These are phyloP conservation scores for Cactoblastis cactorum DNA, from an alignment of 2,888 invertebrate species.

Conservation along the genomic window DNA sequence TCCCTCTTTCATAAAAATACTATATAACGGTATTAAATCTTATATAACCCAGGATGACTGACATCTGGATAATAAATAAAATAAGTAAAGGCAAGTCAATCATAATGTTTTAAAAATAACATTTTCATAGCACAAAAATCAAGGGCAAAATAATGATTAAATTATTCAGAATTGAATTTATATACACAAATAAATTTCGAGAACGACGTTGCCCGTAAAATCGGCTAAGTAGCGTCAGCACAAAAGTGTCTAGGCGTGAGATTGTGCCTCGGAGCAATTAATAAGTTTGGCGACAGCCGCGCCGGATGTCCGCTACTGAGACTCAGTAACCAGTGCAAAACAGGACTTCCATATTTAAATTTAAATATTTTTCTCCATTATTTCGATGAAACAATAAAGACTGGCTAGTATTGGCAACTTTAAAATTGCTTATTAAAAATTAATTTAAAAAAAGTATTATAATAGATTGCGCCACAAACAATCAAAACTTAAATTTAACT, in stretches of 20 bases:
- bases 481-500: too few relatives aligned
- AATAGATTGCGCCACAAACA: too few relatives aligned
- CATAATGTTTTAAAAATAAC: too few relatives aligned
- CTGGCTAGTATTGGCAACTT: not conserved
- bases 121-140: too few relatives aligned
- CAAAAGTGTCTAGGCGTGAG: slow-evolving; percentile 41
- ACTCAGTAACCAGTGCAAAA: slow-evolving; percentile 28
- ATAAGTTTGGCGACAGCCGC: slow-evolving; percentile 59
- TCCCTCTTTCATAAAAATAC: too few relatives aligned
- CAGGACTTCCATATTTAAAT: not conserved
- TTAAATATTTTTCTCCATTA: not conserved
- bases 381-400: not conserved
- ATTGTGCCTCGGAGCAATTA: slow-evolving; percentile 59
- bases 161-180: not conserved
- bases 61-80: too few relatives aligned
- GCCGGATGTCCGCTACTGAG: slow-evolving; percentile 60
- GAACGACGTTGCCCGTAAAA: not conserved
- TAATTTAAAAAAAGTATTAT: not conserved
- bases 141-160: not conserved
- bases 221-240: slow-evolving; percentile 20
- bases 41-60: too few relatives aligned
- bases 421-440: not conserved
- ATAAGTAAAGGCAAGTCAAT: too few relatives aligned
- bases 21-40: too few relatives aligned
- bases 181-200: not conserved